Base-by-base conservation (phyloP, 1,140 invertebrate genomes). In the Leptinotarsa defecta region DNA sequence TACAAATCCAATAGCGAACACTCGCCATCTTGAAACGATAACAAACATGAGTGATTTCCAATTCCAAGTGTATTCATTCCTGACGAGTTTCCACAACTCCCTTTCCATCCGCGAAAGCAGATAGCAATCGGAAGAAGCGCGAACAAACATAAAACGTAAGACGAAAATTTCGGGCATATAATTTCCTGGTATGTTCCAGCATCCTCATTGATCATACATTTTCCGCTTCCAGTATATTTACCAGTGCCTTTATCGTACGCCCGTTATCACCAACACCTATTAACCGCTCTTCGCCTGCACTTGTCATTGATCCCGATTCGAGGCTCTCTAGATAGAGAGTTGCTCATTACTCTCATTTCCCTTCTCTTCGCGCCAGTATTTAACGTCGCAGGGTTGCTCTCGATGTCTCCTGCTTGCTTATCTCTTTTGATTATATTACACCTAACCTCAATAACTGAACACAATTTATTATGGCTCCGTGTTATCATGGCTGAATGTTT, bases 201-300 rank as follows among this genome's bases (percentile, higher is more conserved):
- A 80, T 84, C 81, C 79, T 78, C 84, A 84, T 84, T 85, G 84
- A 85, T 85, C 84, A 85, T 85, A 78, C 83, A 85, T 84, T 84
- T 85, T 85, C 84, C 84, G 81, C 81, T 85, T 85, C 83, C 83
- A 85, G 84, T 85, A 85, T 85, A 85, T 85, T 85, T 83, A 81
- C 77, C 79, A 77, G 75, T 78, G 77, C 63, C 78, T 73, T 84
- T 85, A 85, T 85, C 84, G 82, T 77, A 74, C 77, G 77, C 80
- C 81, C 76, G 83, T 85, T 85, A 85, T 85, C 84, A 83, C 82
- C 83, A 84, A 84, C 83, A 85, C 84, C 84, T 85, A 85, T 85
- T 85, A 85, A 85, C 83, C 84, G 83, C 83, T 85, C 82, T 84
- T 84, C 83, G 83, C 83, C 75, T 83, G 83, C 83, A 85, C 84